Evolutionary conservation across 2,888 invertebrate species (phyloP), one percentile per base, ranked within the genome.

Genomic region (Heliconius cydno): DNA sequence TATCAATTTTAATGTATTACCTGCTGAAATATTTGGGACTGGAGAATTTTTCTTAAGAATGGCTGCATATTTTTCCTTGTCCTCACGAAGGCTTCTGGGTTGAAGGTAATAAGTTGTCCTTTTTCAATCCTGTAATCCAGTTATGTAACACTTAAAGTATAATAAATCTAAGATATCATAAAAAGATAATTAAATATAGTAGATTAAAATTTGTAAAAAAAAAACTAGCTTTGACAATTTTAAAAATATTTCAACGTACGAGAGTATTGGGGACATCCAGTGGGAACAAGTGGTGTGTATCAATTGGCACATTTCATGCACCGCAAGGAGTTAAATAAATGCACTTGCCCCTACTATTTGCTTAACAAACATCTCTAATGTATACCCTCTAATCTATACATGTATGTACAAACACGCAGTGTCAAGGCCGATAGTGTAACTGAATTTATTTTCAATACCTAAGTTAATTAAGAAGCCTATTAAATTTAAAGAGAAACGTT

Each of bases 21-120:
- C 96, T 98, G 98, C 90, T 98, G 98, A 91, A 99, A 99, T 90
- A 99, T 98, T 95, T 99, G 99, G 77, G 99, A 96, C 86, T 98
- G 97, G 85, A 99, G 95, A 97, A 99, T 98, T 94, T 98, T 97
- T 85, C 97, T 96, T 41, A 99, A 96, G 92, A 99, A 99, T 12
- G 98, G 97, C 90, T 98, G 98, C 96, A 99, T 97, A 77, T 97
- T 96, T 83, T 98, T 98, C 81, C 99, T 96, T 60, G 98, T 98
- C 89, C 97, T 97, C 65, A 99, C 97, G 90, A 99, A 99, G 85
- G 97, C 97, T 83, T 98, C 98, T 76, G 96, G 96, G 91, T 98
- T 97, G 89, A 99, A 99, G 13, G 97, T 98, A 79, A 98, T 98
- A 75, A 94, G 90, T 83, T 94, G 91, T 52, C 94, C 94, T 84